phyloP scores from a whole-genome alignment of 2,888 invertebrate species.

The Agapetus fuscipes region DNA sequence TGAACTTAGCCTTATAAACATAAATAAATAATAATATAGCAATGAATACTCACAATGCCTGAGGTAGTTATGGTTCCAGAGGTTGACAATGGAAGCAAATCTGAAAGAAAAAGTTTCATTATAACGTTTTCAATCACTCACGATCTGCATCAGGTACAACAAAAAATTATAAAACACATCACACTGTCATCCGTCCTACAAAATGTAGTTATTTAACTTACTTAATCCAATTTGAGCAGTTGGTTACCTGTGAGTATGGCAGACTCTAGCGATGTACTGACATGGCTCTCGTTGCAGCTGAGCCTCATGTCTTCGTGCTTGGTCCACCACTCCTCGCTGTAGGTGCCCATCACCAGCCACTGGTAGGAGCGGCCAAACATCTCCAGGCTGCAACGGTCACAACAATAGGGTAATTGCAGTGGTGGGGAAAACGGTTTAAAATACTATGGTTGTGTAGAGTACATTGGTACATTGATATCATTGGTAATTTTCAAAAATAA shows the following conservation, averaged over 20 bases:
- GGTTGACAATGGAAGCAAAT: slow-evolving; percentile 77
- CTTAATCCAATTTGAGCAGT: too few species aligned
- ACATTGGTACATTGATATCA: too few species aligned
- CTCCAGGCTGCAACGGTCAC: slow-evolving; percentile 51
- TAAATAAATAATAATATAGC: too few species aligned
- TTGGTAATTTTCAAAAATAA: too few species aligned
- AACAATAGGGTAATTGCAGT: too few species aligned
- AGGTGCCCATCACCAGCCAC: slow-evolving; percentile 90
- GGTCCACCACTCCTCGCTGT: slow-evolving; percentile 69
- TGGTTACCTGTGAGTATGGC: slow-evolving; percentile 59
- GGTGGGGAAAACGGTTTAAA: too few species aligned
- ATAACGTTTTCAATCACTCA: too few species aligned
- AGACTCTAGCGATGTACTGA: slow-evolving; percentile 74
- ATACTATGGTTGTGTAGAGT: too few species aligned
- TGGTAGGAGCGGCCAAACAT: slow-evolving; percentile 91
- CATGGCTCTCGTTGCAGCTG: slow-evolving; percentile 62
- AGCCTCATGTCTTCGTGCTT: slow-evolving; percentile 36
- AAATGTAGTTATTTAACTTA: too few species aligned
- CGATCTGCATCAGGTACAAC: too few species aligned
- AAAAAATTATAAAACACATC: not conserved
- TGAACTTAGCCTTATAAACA: too few species aligned
- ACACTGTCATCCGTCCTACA: too few species aligned
- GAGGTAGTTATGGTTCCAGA: slow-evolving; percentile 81
- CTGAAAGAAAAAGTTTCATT: slow-evolving; percentile 32
- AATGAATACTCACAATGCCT: slow-evolving; percentile 65